A percentile compares a stretch with the other conserved stretches of the same genome.
These are phyloP conservation scores for Hydractinia echinata DNA, from an alignment of 30 jellyfish, hydroid and myxozoan genomes.

Conservation along the genomic window DNA sequence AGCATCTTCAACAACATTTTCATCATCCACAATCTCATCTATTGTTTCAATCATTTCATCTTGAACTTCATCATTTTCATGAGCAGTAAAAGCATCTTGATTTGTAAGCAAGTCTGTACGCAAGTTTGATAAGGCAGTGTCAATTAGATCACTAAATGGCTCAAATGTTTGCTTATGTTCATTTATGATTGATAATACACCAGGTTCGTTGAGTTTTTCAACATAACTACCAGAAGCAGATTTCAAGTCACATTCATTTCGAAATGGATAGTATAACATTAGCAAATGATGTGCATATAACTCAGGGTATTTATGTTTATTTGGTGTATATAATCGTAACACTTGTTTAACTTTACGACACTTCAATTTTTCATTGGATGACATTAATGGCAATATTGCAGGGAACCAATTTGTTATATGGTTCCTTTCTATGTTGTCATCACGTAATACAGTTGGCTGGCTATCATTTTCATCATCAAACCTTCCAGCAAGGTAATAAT, in stretches of 20 bases:
- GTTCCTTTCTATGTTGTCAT: too few species aligned
- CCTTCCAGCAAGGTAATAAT: background rate
- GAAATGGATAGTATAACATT: background rate
- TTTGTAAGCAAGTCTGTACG: background rate
- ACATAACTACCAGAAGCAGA: background rate
- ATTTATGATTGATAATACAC: background rate
- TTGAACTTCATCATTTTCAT: background rate
- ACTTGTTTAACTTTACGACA: background rate
- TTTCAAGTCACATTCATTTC: background rate
- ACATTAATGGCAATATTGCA: background rate
- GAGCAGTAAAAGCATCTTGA: too few species aligned
- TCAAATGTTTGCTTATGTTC: background rate
- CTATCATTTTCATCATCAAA: background rate
- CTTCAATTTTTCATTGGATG: background rate
- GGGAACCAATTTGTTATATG: background rate
- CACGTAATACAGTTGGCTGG: background rate
- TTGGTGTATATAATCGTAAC: background rate
- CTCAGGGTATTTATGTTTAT: background rate
- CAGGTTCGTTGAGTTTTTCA: background rate
- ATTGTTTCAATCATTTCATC: too few species aligned
- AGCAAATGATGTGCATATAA: background rate
- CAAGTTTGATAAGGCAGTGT: slow-evolving; percentile 3
- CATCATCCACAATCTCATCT: background rate
- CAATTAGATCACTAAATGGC: slow-evolving; percentile 14
- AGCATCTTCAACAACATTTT: too few species aligned